These are phyloP conservation scores for Platerodrilus igneus DNA, from an alignment of 2,888 invertebrate genomes.

Conservation along the genomic window DNA sequence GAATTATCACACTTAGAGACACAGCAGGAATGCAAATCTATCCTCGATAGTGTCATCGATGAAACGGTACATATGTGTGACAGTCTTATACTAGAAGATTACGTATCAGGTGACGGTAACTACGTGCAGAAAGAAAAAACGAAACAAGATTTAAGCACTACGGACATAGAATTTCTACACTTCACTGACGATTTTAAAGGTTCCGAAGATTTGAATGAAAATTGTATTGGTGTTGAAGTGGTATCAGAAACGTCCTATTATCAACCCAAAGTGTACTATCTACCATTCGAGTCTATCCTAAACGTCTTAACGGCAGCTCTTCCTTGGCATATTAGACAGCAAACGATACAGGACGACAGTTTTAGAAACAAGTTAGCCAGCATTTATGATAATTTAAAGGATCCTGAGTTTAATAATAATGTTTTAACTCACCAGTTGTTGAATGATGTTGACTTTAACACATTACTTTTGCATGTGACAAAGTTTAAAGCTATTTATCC, in stretches of 20 bases:
- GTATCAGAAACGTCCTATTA: slow-evolving; percentile 20
- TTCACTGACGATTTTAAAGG: slow-evolving; percentile 1
- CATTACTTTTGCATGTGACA: slow-evolving; percentile 30
- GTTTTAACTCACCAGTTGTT: slow-evolving; percentile 41
- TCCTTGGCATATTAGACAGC: slow-evolving; percentile 38
- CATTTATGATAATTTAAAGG: slow-evolving; percentile 35
- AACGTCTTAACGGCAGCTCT: slow-evolving; percentile 36
- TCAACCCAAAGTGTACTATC: slow-evolving; percentile 30
- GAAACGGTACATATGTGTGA: slow-evolving; percentile 34
- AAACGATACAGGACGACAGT: slow-evolving; percentile 34
- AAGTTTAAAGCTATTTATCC: slow-evolving; percentile 37
- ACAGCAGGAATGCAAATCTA: slow-evolving; percentile 26
- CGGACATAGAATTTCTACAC: background rate
- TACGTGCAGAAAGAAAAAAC: slow-evolving; percentile 12
- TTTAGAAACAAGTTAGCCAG: slow-evolving; percentile 36
- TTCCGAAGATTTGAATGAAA: slow-evolving; percentile 12
- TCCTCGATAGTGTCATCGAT: slow-evolving; percentile 33
- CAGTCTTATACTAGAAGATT: slow-evolving; percentile 35
- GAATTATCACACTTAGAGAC: slow-evolving; percentile 22
- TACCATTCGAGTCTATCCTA: slow-evolving; percentile 37
- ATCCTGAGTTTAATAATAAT: slow-evolving; percentile 34
- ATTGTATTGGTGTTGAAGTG: slow-evolving; percentile 28
- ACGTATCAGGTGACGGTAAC: slow-evolving; percentile 4
- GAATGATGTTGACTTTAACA: slow-evolving; percentile 31
- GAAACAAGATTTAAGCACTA: slow-evolving; percentile 6